A percentile compares a stretch with the other conserved stretches of the same genome.
Evolutionary conservation across 1,140 invertebrate genomes (phyloP).

Genomic region (Coptotermes formosanus): DNA sequence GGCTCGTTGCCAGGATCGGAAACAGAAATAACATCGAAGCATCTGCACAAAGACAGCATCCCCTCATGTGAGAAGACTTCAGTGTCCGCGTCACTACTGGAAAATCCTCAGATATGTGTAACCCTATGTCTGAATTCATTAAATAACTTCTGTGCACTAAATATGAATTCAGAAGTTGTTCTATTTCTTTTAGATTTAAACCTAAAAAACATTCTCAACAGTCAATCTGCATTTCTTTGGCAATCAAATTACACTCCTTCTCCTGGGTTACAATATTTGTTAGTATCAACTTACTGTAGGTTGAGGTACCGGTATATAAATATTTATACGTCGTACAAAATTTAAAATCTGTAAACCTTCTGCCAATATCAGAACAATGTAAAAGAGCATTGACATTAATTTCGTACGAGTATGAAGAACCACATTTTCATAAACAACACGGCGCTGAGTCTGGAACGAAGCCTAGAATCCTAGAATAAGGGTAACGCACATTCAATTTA

Average conservation of each 20-base stretch:
- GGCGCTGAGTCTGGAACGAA: not conserved
- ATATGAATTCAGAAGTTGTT: no score
- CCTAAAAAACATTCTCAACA: no score
- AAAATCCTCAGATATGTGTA: not conserved
- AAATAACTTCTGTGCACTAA: not conserved
- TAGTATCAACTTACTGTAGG: no score
- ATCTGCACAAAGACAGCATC: constrained; percentile 8
- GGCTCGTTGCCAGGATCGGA: not conserved
- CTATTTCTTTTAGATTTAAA: no score
- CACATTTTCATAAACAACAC: not conserved
- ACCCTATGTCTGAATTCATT: not conserved
- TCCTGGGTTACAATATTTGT: no score
- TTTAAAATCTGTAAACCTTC: not conserved
- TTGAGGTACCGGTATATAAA: no score
- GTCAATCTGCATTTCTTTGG: no score
- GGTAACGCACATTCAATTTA: constrained; percentile 4
- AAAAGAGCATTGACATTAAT: no score
- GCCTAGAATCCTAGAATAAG: not conserved
- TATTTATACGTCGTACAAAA: not conserved
- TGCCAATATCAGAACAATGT: not conserved
- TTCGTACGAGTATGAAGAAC: no score
- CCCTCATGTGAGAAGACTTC: not conserved
- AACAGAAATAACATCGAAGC: not conserved
- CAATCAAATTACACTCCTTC: no score
- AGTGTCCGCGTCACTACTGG: not conserved